Percentiles rank a stretch among this genome's conserved stretches.
These are phyloP conservation scores for Lasioglossum malachurum DNA, from an alignment of 2,888 invertebrate species.

Conservation along the genomic window DNA sequence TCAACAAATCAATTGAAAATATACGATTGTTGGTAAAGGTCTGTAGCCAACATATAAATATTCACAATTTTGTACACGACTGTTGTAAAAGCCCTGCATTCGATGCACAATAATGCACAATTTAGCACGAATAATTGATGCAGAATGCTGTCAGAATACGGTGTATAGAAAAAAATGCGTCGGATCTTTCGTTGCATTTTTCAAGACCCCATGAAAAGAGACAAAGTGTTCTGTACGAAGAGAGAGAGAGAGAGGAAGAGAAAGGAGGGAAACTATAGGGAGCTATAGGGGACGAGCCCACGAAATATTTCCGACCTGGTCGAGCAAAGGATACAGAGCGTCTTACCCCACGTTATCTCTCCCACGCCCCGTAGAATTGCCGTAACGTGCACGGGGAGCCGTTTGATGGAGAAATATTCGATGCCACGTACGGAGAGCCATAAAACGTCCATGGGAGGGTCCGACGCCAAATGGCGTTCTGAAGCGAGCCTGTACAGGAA, in stretches of 20 bases:
- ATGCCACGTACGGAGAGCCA: slow-evolving; percentile 74
- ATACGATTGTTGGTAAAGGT: neutral
- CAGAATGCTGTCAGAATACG: neutral
- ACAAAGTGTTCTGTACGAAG: neutral
- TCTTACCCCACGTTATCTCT: slow-evolving; percentile 61
- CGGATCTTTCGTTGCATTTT: neutral
- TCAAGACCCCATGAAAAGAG: neutral
- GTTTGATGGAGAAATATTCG: slow-evolving; percentile 76
- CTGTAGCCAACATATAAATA: neutral
- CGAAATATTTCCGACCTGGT: slow-evolving; percentile 24
- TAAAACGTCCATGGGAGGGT: slow-evolving; percentile 78
- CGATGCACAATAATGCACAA: neutral
- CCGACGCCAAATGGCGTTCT: slow-evolving; percentile 69
- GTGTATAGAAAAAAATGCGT: neutral
- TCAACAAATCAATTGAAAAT: neutral
- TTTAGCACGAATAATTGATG: neutral
- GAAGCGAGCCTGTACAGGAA: slow-evolving; percentile 69
- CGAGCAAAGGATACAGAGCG: slow-evolving; percentile 26
- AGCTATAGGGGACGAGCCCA: slow-evolving; percentile 23
- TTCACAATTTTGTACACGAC: neutral
- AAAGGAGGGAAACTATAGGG: neutral
- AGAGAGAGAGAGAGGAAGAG: neutral
- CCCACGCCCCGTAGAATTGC: slow-evolving; percentile 61
- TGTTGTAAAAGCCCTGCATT: neutral
- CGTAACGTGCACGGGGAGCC: slow-evolving; percentile 70